These are phyloP conservation scores for Coptodon bakossiorum DNA, from an alignment of 2,113 vertebrate species.

Conservation along the genomic window DNA sequence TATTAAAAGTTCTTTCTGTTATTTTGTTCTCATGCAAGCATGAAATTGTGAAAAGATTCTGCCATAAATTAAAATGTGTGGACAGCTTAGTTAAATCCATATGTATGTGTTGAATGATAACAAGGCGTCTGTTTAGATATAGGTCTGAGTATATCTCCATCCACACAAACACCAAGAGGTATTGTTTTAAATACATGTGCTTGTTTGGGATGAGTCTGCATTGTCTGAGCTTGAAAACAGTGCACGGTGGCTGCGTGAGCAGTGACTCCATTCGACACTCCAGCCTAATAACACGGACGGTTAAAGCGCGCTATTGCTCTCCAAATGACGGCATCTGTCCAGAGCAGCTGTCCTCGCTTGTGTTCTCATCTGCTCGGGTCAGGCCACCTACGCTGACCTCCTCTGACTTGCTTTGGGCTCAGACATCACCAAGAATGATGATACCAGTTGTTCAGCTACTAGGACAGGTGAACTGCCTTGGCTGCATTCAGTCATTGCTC, in stretches of 20 bases:
- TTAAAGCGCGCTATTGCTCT: conserved; percentile 26
- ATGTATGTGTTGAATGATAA: background rate
- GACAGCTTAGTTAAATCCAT: background rate
- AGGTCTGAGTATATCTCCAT: background rate
- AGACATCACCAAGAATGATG: background rate
- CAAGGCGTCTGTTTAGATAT: background rate
- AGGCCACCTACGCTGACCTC: conserved; percentile 13
- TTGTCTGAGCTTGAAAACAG: background rate
- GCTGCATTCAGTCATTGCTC: conserved; percentile 12
- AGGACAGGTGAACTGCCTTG: conserved; percentile 14
- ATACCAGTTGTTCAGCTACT: conserved; percentile 4
- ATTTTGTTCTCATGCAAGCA: background rate
- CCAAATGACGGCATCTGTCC: conserved; percentile 56
- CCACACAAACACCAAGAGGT: background rate
- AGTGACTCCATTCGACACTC: background rate
- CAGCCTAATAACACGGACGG: conserved; percentile 22
- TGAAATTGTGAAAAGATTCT: background rate
- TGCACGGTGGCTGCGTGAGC: background rate
- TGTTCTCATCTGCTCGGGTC: conserved; percentile 49
- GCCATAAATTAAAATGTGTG: background rate
- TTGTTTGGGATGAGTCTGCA: background rate
- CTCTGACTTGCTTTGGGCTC: conserved; percentile 18
- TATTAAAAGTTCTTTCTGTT: background rate
- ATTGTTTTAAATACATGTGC: conserved; percentile 15
- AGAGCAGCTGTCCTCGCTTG: conserved; percentile 49